Conservation (phyloP, 2,113 vertebrate genomes). For the Eurystomus gularis region DNA sequence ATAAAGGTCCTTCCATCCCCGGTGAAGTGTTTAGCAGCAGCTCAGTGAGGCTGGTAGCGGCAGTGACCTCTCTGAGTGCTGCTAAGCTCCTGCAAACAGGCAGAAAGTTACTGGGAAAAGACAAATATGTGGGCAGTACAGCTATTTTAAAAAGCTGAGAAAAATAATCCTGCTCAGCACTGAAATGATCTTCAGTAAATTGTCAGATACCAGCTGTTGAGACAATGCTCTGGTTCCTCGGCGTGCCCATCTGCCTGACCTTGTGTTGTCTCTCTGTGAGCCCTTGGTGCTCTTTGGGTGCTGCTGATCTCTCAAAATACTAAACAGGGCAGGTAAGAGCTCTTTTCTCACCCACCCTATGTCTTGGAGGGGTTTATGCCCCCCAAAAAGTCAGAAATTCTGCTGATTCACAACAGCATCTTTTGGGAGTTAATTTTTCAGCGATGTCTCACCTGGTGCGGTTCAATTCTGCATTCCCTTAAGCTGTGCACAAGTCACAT, state of each 20-base stretch:
- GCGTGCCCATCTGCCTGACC: fast-evolving
- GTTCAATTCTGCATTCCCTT: not conserved
- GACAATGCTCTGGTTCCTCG: not conserved
- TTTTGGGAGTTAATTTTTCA: not conserved
- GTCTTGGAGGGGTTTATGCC: not conserved
- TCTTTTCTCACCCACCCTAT: not conserved
- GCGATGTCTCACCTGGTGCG: not conserved
- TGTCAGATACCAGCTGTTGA: not conserved
- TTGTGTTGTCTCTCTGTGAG: not conserved
- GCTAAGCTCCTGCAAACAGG: not conserved
- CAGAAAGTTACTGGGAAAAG: not conserved
- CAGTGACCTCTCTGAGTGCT: not conserved
- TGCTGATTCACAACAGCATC: not conserved
- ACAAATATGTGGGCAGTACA: not conserved
- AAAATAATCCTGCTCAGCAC: not conserved
- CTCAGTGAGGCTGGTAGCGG: not conserved
- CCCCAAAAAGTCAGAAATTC: not conserved
- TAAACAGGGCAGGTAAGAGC: not conserved
- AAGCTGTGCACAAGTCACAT: not conserved
- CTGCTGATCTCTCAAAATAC: not conserved
- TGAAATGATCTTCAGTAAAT: not conserved
- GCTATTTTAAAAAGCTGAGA: not conserved
- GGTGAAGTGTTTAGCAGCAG: not conserved
- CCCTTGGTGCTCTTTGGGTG: not conserved
- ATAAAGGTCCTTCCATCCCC: not conserved